These are phyloP conservation scores for Microtus richardsoni DNA, from an alignment of 2,113 vertebrate species.

Conservation along the genomic window DNA sequence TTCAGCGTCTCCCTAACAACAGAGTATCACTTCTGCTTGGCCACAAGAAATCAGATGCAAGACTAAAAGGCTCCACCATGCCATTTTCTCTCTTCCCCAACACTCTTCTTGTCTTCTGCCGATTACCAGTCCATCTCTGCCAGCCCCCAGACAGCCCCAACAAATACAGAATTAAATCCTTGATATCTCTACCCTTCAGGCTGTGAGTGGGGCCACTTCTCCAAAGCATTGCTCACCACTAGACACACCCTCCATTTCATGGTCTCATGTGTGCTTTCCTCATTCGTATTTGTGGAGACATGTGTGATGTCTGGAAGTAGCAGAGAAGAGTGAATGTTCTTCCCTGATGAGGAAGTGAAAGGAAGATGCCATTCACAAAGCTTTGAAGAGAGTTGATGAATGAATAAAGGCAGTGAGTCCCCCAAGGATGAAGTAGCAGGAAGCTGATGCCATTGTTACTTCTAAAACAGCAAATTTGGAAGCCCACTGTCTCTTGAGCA, in stretches of 20 bases:
- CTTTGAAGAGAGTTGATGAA: background rate
- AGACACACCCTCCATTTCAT: slow-evolving; percentile 70
- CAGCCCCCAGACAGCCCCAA: background rate
- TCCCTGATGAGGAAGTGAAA: slow-evolving; percentile 48
- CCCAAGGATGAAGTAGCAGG: background rate
- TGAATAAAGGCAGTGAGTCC: background rate
- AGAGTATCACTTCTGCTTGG: background rate
- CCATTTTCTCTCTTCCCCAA: too few relatives aligned
- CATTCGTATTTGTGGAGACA: slow-evolving; percentile 68
- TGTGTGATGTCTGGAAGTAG: slow-evolving; percentile 53
- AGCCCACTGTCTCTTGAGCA: background rate
- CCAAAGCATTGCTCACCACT: background rate
- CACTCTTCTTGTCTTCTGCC: background rate
- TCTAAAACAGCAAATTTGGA: background rate
- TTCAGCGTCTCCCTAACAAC: background rate
- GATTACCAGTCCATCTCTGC: background rate
- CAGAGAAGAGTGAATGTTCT: slow-evolving; percentile 73
- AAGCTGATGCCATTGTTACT: background rate
- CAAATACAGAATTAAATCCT: background rate
- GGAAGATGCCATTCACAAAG: background rate
- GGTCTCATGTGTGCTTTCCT: slow-evolving; percentile 31
- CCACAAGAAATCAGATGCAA: slow-evolving; percentile 18
- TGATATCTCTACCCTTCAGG: background rate
- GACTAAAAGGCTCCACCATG: background rate
- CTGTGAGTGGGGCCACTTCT: background rate